phyloP scores from a whole-genome alignment of 2,797 vertebrate species.

The Acipenser ruthenus region DNA sequence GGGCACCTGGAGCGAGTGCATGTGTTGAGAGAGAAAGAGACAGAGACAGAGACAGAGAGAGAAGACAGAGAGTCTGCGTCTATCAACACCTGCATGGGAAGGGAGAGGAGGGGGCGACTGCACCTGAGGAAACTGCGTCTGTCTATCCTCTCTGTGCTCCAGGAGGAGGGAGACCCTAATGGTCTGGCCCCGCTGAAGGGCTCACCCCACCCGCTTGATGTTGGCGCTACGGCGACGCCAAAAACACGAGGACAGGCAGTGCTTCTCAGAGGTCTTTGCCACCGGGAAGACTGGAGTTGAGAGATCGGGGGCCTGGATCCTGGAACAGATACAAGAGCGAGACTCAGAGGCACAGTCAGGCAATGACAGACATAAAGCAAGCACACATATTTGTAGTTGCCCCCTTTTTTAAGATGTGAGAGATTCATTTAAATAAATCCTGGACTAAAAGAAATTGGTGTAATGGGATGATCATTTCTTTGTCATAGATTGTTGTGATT shows the following conservation, averaged over 20 bases:
- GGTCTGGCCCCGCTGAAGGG: neutral
- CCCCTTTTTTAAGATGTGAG: too few species aligned
- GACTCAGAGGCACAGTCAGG: conserved; percentile 20
- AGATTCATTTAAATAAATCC: too few species aligned
- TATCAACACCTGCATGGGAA: neutral
- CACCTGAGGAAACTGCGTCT: neutral
- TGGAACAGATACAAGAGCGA: conserved; percentile 20
- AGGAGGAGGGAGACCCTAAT: neutral
- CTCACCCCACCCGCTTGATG: conserved; percentile 51
- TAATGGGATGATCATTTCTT: too few species aligned
- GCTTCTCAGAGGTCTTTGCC: conserved; percentile 40
- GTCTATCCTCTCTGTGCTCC: neutral
- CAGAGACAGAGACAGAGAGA: neutral
- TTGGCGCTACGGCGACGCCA: conserved; percentile 43
- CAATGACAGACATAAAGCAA: conserved; percentile 14
- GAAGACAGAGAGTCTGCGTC: neutral
- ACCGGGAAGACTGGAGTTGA: conserved; percentile 30
- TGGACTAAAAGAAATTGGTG: too few species aligned
- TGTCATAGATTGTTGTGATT: too few species aligned
- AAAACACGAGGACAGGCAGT: conserved; percentile 41
- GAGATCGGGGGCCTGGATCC: conserved; percentile 45
- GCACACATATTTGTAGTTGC: neutral
- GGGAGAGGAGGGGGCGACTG: neutral
- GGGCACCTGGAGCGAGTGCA: too few species aligned
- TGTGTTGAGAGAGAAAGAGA: neutral